Percentiles rank a stretch among this genome's conserved stretches.
These are phyloP conservation scores for Heteromurus nitidus DNA, from an alignment of 2,888 invertebrate species.

Conservation along the genomic window DNA sequence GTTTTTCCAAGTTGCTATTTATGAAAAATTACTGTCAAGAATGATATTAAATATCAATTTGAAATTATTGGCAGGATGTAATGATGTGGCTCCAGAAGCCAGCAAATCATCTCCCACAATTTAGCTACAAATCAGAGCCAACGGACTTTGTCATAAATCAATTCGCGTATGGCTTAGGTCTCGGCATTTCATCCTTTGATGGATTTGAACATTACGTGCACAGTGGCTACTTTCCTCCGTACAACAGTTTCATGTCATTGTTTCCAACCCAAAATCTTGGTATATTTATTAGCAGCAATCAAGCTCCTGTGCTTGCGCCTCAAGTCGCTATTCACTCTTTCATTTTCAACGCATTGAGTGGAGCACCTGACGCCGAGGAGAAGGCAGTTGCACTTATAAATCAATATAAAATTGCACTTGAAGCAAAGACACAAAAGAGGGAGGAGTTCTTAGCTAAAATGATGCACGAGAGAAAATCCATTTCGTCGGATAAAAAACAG, in stretches of 20 bases:
- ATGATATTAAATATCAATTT: neutral
- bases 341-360: slow-evolving; percentile 33
- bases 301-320: neutral
- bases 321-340: neutral
- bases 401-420: neutral
- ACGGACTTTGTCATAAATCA: neutral
- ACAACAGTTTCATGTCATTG: slow-evolving; percentile 21
- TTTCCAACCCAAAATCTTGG: slow-evolving; percentile 46
- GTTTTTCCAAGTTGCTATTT: neutral
- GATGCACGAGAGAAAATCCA: neutral
- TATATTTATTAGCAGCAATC: slow-evolving; percentile 40
- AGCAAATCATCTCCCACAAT: neutral
- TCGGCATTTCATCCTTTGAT: slow-evolving; percentile 17
- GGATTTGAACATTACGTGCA: slow-evolving; percentile 45
- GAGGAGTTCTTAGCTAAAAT: slow-evolving; percentile 1
- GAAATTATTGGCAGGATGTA: neutral
- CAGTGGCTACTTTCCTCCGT: slow-evolving; percentile 56
- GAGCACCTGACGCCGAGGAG: neutral
- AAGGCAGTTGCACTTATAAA: neutral
- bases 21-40: neutral
- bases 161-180: slow-evolving; percentile 23
- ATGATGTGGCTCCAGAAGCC: neutral
- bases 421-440: neutral
- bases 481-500: neutral
- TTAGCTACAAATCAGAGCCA: neutral